Evolutionary conservation across 2,888 invertebrate species (phyloP).

Genomic region (Acanthosoma haemorrhoidale): DNA sequence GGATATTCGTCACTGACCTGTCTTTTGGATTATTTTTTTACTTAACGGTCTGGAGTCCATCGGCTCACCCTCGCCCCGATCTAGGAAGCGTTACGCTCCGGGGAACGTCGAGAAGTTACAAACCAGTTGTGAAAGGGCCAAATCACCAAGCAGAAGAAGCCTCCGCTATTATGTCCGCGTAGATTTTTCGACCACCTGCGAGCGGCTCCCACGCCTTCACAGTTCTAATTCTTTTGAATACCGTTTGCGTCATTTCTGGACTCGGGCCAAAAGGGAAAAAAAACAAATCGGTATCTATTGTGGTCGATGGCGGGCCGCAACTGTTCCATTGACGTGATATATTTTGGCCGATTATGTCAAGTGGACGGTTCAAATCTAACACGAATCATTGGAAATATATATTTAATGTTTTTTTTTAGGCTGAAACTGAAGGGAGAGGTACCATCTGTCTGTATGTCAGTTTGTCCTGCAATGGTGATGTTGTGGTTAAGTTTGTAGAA

Average conservation of each 20-base stretch:
- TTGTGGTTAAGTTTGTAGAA: no score
- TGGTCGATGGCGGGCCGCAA: not conserved
- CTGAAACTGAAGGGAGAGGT: no score
- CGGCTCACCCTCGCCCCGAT: no score
- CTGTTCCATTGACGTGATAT: no score
- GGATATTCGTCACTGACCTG: not conserved
- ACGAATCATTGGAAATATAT: no score
- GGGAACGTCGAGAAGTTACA: not conserved
- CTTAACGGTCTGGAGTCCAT: not conserved
- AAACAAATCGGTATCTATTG: no score
- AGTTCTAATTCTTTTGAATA: not conserved
- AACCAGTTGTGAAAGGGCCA: not conserved
- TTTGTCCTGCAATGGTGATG: no score
- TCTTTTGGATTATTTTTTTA: not conserved
- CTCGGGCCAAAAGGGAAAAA: not conserved
- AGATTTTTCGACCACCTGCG: not conserved
- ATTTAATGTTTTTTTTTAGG: no score
- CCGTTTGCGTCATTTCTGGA: not conserved
- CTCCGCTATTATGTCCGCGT: constrained; percentile 3
- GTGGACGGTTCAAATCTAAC: no score
- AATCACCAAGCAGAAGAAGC: not conserved
- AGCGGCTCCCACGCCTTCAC: not conserved
- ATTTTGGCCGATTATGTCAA: no score
- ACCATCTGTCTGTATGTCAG: no score
- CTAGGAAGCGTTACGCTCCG: not conserved